Evolutionary conservation across 2,113 vertebrate species (phyloP), one percentile per base, ranked within the genome.

Genomic region (Pogona vitticeps): DNA sequence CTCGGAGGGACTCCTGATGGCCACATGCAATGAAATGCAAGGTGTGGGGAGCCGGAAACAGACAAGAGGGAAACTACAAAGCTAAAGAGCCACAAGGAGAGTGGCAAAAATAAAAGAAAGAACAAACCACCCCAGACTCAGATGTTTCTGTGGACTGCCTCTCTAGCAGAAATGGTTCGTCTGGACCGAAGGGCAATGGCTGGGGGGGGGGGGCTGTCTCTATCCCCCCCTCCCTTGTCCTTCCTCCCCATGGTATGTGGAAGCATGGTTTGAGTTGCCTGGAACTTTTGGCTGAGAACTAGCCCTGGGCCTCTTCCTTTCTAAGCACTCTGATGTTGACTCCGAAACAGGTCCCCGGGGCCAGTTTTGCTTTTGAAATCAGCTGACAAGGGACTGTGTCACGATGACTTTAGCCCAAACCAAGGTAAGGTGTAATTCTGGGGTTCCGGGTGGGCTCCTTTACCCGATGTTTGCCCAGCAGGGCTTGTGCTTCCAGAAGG

Each of bases 81-180:
- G 80, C 79, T 33, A 84, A 91, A 81, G 31, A 67, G 77, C 88
- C 78, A 63, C 81, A 76, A 82, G 76, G 20, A 70, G 1, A 33
- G 2, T 3, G 21, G 56, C 21, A n/a, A 33, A 36, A 63, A 21
- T 36, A 21, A 26, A 26, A 38, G 2, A 26, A 80, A 14, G 33
- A 23, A 61, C 56, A 20, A 14, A 5, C 26, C 21, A 31, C 36
- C 76, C 76, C 58, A 28, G 65, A 21, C 12, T 36, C 56, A 28
- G 36, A 40, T 40, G 26, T 52, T 12, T 52, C 14, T 23, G 20
- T 46, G 42, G 40, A 31, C 2, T 31, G 20, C 26, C 14, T 6
- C 42, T 28, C 40, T 76, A 23, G 71, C 4, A 23, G 36, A 73
- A 42, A 15, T 71, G 71, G 1, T 14, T 23, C 58, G 20, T 18